Conservation (phyloP, 2,888 invertebrate species). For the Tetropium fuscum region DNA sequence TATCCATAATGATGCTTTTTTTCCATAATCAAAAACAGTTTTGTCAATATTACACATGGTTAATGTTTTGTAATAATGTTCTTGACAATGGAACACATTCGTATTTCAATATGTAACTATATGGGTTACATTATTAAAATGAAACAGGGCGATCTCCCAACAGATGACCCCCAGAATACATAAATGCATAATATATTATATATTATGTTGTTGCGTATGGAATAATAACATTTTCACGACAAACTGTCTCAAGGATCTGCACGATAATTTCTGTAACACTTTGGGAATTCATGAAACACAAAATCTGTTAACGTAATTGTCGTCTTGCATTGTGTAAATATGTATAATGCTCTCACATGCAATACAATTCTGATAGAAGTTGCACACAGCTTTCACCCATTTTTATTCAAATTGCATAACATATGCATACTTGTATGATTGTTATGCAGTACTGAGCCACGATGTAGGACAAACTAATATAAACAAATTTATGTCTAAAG, state of each 20-base stretch:
- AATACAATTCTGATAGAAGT: neutral
- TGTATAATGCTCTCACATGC: neutral
- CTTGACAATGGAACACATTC: too few relatives aligned
- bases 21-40: too few relatives aligned
- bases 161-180: too few relatives aligned
- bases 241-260: slow-evolving; percentile 10
- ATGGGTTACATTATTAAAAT: too few relatives aligned
- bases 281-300: slow-evolving; percentile 7
- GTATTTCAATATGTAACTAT: too few relatives aligned
- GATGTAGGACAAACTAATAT: slow-evolving; percentile 3
- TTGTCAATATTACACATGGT: too few relatives aligned
- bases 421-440: slow-evolving; percentile 10
- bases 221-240: neutral
- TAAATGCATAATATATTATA: too few relatives aligned
- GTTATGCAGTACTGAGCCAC: slow-evolving; percentile 11
- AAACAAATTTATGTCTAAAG: neutral
- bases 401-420: slow-evolving; percentile 17
- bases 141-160: too few relatives aligned
- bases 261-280: neutral
- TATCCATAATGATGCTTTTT: too few relatives aligned
- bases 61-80: too few relatives aligned
- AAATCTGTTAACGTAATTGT: slow-evolving; percentile 2
- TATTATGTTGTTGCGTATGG: too few relatives aligned
- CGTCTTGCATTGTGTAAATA: neutral
- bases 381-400: slow-evolving; percentile 15